Conservation (phyloP, 2,797 vertebrate species). For the Scomberomorus guttatus region DNA sequence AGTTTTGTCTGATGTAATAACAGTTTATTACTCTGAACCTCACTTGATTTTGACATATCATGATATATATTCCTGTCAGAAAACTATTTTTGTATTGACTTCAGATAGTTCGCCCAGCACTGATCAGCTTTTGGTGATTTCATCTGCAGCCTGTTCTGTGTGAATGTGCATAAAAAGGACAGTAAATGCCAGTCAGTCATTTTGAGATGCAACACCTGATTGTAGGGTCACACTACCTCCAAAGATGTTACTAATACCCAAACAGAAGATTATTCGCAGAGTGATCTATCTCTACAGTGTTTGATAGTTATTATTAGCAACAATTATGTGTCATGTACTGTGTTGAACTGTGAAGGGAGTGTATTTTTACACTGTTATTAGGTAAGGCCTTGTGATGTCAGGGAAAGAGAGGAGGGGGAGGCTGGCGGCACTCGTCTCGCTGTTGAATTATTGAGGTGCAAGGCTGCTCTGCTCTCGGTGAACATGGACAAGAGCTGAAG, state of each 20-base stretch:
- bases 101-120: too few species aligned
- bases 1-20: too few species aligned
- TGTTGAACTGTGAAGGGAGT: constrained; percentile 41
- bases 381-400: constrained; percentile 68
- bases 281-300: not conserved
- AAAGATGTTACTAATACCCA: not conserved
- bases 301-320: constrained; percentile 63
- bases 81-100: too few species aligned
- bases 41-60: too few species aligned
- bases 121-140: too few species aligned
- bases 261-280: constrained; percentile 5
- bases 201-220: not conserved
- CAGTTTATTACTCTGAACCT: too few species aligned
- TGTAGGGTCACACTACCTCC: not conserved
- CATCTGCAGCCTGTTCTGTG: not conserved
- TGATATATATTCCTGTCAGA: too few species aligned
- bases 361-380: constrained; percentile 70
- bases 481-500: constrained; percentile 65
- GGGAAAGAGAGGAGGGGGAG: constrained; percentile 40
- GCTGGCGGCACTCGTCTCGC: constrained; percentile 66
- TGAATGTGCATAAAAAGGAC: not conserved
- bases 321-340: constrained; percentile 52
- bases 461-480: constrained; percentile 65
- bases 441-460: constrained; percentile 84
- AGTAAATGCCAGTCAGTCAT: not conserved